Conservation (phyloP, 2,113 vertebrate genomes). For the Aptenodytes forsteri region DNA sequence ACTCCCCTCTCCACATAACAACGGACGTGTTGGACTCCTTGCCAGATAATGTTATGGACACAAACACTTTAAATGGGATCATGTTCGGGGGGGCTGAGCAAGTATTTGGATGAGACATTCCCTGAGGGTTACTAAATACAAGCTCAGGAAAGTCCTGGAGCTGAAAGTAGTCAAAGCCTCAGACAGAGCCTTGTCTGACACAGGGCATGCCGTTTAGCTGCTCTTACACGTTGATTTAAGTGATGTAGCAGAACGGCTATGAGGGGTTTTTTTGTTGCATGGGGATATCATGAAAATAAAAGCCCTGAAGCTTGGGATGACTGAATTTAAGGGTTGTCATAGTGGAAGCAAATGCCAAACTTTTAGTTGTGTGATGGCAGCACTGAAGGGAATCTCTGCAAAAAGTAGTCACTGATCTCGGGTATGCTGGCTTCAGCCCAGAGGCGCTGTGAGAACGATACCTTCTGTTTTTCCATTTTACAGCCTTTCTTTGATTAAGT, state of each 20-base stretch:
- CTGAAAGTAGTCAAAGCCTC: background rate
- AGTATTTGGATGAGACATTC: background rate
- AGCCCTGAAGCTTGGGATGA: background rate
- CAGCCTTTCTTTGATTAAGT: background rate
- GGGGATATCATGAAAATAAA: background rate
- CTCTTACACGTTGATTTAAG: accelerated
- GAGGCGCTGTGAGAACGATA: accelerated
- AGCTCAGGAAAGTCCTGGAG: background rate
- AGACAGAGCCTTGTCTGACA: background rate
- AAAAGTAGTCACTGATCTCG: background rate
- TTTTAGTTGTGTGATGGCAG: background rate
- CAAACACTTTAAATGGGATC: background rate
- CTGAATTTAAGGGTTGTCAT: background rate
- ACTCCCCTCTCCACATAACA: accelerated
- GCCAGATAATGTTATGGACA: background rate
- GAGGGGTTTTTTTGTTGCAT: background rate
- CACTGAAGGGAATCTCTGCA: background rate
- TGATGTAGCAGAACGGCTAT: background rate
- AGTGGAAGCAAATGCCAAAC: background rate
- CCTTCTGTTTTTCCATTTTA: background rate
- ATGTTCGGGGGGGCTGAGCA: background rate
- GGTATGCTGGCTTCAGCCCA: background rate
- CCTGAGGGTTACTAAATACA: background rate
- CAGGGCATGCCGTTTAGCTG: accelerated
- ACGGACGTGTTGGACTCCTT: accelerated